Evolutionary conservation across 2,888 invertebrate genomes (phyloP), one percentile per base, ranked within the genome.

Genomic region (Epinotia demarniana): DNA sequence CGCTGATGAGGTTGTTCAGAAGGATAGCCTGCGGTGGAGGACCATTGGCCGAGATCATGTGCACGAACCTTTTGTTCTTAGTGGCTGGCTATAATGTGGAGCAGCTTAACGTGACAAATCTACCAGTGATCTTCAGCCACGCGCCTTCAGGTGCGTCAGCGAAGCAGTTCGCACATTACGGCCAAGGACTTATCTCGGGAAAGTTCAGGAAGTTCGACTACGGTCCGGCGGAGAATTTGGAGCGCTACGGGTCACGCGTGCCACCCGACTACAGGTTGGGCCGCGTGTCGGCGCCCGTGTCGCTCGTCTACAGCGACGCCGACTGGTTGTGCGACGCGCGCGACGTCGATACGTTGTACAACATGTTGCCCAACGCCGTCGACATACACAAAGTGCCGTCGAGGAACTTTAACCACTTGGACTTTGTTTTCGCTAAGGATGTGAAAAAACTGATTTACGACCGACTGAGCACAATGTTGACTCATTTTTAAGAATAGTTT

Each of bases 291-390:
- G 83, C 87, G 0, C 92, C 93, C 0, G 85, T 93, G 6, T 85
- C 87, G 9, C 79, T 94, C 66, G 87, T 92, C 67, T 91, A 90
- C 78, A 89, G 90, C 46, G 87, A 88, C 3, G 95, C 95, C 18
- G 97, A 97, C 85, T 95, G 96, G 95, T 84, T 97, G 23, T 95
- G 96, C 1, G 90, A 94, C 68, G 92, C 94, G 3, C 85, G 86
- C 79, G 96, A 96, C 76, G 95, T 96, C 0, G 86, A 94, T 58
- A 87, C 89, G 19, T 83, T 96, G 68, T 91, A 94, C 55, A 85
- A 87, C 13, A 87, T 90, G 74, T 84, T 97, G 60, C 89, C 90
- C 11, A 95, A 95, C 80, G 91, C 93, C 2, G 85, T 95, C 8
- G 95, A 95, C 69, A 94, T 93, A 77, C 93, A 95, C 83, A 90